Evolutionary conservation across 2,113 vertebrate species (phyloP).

Genomic region (Prionailurus bengalensis): DNA sequence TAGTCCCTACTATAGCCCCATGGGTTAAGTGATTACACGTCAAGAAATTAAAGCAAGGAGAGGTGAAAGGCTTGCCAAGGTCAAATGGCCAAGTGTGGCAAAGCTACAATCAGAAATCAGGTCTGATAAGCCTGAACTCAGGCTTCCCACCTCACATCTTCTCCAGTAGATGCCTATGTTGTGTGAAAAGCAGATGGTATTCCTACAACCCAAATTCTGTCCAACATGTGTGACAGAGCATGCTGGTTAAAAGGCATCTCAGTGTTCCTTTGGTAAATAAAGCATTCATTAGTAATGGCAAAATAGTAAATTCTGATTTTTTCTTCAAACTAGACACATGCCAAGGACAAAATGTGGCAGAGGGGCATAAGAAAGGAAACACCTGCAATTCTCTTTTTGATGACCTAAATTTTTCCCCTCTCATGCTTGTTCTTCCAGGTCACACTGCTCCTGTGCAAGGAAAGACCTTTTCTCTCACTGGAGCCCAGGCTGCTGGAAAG

Average conservation of each 20-base stretch:
- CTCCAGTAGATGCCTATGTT: not conserved
- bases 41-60: not conserved
- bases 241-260: not conserved
- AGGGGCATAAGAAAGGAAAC: not conserved
- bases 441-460: not conserved
- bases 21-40: not conserved
- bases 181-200: not conserved
- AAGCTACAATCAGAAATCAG: not conserved
- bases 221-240: accelerated
- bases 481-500: not conserved
- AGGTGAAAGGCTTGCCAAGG: not conserved
- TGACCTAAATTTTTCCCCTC: not conserved
- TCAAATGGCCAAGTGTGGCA: not conserved
- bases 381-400: not conserved
- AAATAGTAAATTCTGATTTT: not conserved
- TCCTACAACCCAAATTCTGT: not conserved
- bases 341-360: not conserved
- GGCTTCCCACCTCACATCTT: not conserved
- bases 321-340: not conserved
- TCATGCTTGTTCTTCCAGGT: not conserved
- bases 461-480: not conserved
- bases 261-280: not conserved
- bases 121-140: not conserved
- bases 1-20: not conserved
- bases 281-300: not conserved